These are phyloP conservation scores for Lepidurus couesii DNA, from an alignment of 1,140 invertebrate species.

Conservation along the genomic window DNA sequence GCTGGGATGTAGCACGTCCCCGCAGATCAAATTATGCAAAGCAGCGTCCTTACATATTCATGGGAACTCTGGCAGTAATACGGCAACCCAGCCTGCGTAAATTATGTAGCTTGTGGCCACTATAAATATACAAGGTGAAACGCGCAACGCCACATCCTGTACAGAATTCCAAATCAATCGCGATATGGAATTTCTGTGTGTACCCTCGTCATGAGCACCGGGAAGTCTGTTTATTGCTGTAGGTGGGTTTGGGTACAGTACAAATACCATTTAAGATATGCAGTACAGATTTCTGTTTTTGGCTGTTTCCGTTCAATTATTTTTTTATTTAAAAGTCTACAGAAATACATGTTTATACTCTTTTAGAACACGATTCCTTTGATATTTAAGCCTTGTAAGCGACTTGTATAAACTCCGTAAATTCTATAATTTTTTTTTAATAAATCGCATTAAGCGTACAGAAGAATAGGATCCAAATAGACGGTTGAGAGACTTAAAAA, in stretches of 20 bases:
- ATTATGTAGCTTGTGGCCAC: conserved; percentile 5
- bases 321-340: too few relatives aligned
- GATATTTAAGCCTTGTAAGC: too few relatives aligned
- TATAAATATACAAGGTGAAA: conserved; percentile 7
- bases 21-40: conserved; percentile 10
- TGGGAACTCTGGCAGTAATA: conserved; percentile 7
- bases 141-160: not conserved
- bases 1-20: not conserved
- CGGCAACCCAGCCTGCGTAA: not conserved
- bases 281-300: not conserved
- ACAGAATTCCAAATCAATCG: not conserved
- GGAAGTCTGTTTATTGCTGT: not conserved
- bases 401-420: too few relatives aligned
- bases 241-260: not conserved
- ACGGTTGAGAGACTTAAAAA: too few relatives aligned
- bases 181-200: not conserved
- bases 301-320: not conserved
- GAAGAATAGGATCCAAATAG: too few relatives aligned
- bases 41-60: not conserved
- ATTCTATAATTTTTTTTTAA: too few relatives aligned
- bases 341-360: too few relatives aligned
- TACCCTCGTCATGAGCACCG: not conserved
- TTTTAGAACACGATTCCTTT: too few relatives aligned
- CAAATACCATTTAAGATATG: not conserved
- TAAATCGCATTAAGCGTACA: too few relatives aligned